Percentiles rank a stretch among this genome's conserved stretches.
Evolutionary conservation across 2,888 invertebrate species (phyloP).

Genomic region (Pristionchus arcanus): DNA sequence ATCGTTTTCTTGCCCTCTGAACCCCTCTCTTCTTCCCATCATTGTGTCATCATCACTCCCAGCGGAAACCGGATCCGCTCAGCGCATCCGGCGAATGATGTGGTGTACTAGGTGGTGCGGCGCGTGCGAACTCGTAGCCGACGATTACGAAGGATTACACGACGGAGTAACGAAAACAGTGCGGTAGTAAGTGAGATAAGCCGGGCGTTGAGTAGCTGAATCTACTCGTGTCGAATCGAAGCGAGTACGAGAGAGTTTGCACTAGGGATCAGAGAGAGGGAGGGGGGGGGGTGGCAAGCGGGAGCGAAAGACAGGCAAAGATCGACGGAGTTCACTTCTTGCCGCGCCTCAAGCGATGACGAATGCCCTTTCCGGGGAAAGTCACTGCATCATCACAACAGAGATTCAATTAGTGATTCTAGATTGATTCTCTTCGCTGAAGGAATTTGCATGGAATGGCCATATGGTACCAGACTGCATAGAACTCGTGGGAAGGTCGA

Average conservation of each 20-base stretch:
- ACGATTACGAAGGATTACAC: constrained; percentile 6
- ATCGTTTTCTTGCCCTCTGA: constrained; percentile 30
- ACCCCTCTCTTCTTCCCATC: constrained; percentile 31
- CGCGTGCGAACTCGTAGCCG: not conserved
- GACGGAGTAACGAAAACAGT: constrained; percentile 25
- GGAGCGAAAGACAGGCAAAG: not conserved
- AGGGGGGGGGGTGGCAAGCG: not conserved
- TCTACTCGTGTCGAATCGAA: not conserved
- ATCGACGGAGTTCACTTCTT: constrained; percentile 21
- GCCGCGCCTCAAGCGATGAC: not conserved
- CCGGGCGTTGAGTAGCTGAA: not conserved
- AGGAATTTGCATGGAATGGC: not conserved
- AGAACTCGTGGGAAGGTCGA: constrained; percentile 19
- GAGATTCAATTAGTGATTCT: not conserved
- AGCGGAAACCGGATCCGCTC: constrained; percentile 14
- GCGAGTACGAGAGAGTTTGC: constrained; percentile 6
- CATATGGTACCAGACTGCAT: not conserved
- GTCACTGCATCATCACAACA: not conserved
- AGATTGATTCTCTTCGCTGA: not conserved
- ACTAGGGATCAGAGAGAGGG: constrained; percentile 12
- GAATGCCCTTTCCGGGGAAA: not conserved
- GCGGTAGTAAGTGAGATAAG: not conserved
- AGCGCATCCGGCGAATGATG: not conserved
- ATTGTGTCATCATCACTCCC: constrained; percentile 23
- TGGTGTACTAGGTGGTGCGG: not conserved